These are phyloP conservation scores for Melanotus villosus DNA, from an alignment of 2,888 invertebrate species.

Conservation along the genomic window DNA sequence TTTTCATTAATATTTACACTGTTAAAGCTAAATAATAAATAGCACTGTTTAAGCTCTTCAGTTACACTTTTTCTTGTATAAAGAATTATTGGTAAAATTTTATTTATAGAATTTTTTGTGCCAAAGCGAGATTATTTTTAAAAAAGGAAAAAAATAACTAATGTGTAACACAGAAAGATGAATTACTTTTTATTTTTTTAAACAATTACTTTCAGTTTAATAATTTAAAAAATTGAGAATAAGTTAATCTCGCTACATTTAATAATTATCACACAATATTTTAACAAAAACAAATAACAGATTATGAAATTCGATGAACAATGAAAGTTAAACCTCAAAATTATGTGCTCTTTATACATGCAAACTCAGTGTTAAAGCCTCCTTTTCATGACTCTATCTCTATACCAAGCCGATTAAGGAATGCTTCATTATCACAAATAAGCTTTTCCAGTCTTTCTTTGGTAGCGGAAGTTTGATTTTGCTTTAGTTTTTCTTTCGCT, in stretches of 20 bases:
- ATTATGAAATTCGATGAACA: not conserved
- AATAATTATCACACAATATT: not conserved
- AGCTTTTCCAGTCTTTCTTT: slow-evolving; percentile 82
- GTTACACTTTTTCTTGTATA: not conserved
- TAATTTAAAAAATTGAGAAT: not conserved
- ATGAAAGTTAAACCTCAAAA: not conserved
- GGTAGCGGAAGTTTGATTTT: slow-evolving; percentile 79
- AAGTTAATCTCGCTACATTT: not conserved
- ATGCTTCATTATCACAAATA: slow-evolving; percentile 74
- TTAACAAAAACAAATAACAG: not conserved
- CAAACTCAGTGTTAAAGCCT: not conserved
- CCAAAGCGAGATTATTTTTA: no score
- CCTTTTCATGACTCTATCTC: no score
- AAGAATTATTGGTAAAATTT: no score
- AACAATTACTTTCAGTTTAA: not conserved
- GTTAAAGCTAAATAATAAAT: not conserved
- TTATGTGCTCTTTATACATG: slow-evolving; percentile 7
- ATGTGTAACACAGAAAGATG: no score
- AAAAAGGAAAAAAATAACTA: no score
- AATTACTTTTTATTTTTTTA: no score
- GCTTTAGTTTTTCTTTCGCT: slow-evolving; percentile 70
- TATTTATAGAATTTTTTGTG: no score
- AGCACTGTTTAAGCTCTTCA: not conserved
- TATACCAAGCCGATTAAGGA: slow-evolving; percentile 57
- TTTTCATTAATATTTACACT: not conserved